A percentile compares a stretch with the other conserved stretches of the same genome.
These are phyloP conservation scores for Dioctria linearis DNA, from an alignment of 2,888 invertebrate species.

Conservation along the genomic window DNA sequence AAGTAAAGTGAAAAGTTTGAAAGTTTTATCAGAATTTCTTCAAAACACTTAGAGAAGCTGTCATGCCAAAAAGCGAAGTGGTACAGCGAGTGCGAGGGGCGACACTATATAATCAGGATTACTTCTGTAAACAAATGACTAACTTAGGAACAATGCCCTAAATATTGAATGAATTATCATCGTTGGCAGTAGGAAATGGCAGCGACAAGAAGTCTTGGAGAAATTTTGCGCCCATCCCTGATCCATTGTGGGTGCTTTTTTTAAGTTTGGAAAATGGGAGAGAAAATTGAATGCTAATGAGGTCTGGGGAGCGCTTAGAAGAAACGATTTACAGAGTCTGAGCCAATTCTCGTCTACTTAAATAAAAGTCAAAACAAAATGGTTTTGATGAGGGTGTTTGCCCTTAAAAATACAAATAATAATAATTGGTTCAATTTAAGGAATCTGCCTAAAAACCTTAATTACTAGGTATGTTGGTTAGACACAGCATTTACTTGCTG, in stretches of 20 bases:
- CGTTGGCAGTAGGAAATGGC: neutral
- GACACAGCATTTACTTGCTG: too few species aligned
- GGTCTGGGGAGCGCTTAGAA: neutral
- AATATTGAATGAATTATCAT: constrained; percentile 19
- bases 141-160: constrained; percentile 15
- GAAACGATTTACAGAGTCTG: too few species aligned
- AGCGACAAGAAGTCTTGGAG: neutral
- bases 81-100: neutral
- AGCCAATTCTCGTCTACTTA: too few species aligned
- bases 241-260: neutral
- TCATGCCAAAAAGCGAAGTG: constrained; percentile 33
- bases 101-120: constrained; percentile 18
- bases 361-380: too few species aligned
- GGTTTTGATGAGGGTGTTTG: too few species aligned
- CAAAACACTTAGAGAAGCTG: constrained; percentile 40
- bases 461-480: too few species aligned
- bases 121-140: constrained; percentile 16
- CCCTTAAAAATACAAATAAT: too few species aligned
- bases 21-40: constrained; percentile 55
- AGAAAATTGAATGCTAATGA: neutral
- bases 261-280: neutral
- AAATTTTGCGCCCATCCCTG: neutral
- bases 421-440: too few species aligned
- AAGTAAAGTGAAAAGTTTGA: constrained; percentile 49
- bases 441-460: too few species aligned